Base-by-base conservation (phyloP, 2,888 invertebrate species). In the Callinectes sapidus region DNA sequence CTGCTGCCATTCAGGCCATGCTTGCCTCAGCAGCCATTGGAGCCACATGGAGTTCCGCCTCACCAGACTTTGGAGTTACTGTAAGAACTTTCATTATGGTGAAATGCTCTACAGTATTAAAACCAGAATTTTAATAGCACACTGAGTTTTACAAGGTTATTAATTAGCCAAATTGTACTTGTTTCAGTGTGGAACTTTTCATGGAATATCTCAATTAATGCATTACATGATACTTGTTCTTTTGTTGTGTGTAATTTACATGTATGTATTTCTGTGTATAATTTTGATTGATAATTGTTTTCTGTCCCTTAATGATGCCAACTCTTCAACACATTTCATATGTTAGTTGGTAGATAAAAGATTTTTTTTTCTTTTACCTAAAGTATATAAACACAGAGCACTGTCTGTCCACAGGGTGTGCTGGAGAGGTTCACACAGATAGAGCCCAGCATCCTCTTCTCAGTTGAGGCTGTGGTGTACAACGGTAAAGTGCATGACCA, bases 1-100 rank as follows among this genome's bases (percentile, higher is more conserved):
- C 95, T 86, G 96, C 96, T 94, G 96, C 96, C 2, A 95, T 96
- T 14, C 95, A 96, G 71, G 96, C 96, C 35, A 96, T 96, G 96
- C 95, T 96, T 88, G 96, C 96, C 23, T 95, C 96, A 8, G 95
- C 96, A 1, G 96, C 96, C 92, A 95, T 96, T 39, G 96, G 96
- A 35, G 96, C 96, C 5, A 95, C 96, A 0, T 96, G 96, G 96
- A 96, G 96, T 92, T 96, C 96, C 2, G 96, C 96, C 0, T 96
- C 96, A 1, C 96, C 96, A 2, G 96, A 96, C 95, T 96, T 96
- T 95, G 96, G 96, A 92, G 96, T 96, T 39, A 95, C 95, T 81
- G 94, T 94, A 90, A 92, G 92, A 77, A 14, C 13, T 14, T 66
- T 55, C 6, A n/a, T n/a, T 10, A 54, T 88, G 23, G 54, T 88